Percentiles rank a stretch among this genome's conserved stretches.
phyloP scores from a whole-genome alignment of 2,113 vertebrate species.

The Semnornis frantzii region DNA sequence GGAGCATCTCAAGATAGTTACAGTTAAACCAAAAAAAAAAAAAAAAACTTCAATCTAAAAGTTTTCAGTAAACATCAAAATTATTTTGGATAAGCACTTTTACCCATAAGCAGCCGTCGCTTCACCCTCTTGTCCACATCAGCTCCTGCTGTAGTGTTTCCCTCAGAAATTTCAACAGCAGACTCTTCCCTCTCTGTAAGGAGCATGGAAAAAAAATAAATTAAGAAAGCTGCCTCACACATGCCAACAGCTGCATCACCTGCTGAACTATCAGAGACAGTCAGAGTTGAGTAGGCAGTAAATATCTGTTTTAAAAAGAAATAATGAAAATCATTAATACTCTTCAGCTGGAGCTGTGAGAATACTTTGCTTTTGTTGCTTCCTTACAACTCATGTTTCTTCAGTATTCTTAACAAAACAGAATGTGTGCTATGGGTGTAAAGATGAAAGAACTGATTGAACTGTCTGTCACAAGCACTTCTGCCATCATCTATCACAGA shows the following conservation, averaged over 20 bases:
- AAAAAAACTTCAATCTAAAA: neutral
- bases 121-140: conserved; percentile 97
- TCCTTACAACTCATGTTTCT: neutral
- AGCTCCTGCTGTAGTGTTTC: conserved; percentile 83
- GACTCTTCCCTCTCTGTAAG: conserved; percentile 85
- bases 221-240: neutral
- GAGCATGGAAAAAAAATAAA: neutral
- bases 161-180: conserved; percentile 79
- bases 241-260: neutral
- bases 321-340: neutral
- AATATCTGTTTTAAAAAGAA: neutral
- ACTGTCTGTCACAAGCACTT: neutral
- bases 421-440: neutral
- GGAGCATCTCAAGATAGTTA: neutral
- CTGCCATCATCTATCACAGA: neutral
- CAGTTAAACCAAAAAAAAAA: neutral
- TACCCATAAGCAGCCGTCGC: conserved; percentile 96
- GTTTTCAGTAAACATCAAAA: neutral
- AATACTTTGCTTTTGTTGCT: neutral
- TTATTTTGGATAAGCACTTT: neutral
- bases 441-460: conserved; percentile 7
- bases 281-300: neutral
- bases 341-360: neutral
- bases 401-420: neutral
- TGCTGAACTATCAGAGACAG: neutral